Conservation (phyloP, 2,113 vertebrate genomes). For the Lanius collurio region DNA sequence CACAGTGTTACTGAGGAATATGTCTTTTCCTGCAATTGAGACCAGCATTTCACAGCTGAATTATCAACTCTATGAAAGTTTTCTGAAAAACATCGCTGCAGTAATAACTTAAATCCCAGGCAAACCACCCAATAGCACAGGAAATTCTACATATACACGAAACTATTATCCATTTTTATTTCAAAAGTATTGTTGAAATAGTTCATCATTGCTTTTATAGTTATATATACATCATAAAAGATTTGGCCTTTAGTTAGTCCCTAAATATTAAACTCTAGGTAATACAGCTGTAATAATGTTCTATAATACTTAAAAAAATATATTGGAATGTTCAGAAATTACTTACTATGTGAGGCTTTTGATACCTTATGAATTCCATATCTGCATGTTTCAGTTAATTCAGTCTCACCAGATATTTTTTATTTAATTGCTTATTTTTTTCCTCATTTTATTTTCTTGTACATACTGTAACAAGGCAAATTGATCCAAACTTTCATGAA, state of each 20-base stretch:
- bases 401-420: not conserved
- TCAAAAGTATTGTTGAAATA: not conserved
- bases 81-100: not conserved
- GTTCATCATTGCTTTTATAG: not conserved
- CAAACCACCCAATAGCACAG: not conserved
- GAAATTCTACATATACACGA: not conserved
- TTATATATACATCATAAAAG: not conserved
- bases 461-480: not conserved
- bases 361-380: not conserved
- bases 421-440: not conserved
- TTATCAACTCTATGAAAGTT: not conserved
- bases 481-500: conserved; percentile 26
- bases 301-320: not conserved
- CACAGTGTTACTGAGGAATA: not conserved
- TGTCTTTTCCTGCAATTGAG: not conserved
- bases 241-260: not conserved
- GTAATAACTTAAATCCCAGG: not conserved
- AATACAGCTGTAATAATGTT: not conserved
- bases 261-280: not conserved
- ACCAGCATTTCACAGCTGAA: not conserved
- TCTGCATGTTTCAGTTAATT: not conserved
- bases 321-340: not conserved
- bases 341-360: not conserved
- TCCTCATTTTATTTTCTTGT: not conserved
- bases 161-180: not conserved